These are phyloP conservation scores for Solenopsis invicta DNA, from an alignment of 1,140 invertebrate species.

Conservation along the genomic window DNA sequence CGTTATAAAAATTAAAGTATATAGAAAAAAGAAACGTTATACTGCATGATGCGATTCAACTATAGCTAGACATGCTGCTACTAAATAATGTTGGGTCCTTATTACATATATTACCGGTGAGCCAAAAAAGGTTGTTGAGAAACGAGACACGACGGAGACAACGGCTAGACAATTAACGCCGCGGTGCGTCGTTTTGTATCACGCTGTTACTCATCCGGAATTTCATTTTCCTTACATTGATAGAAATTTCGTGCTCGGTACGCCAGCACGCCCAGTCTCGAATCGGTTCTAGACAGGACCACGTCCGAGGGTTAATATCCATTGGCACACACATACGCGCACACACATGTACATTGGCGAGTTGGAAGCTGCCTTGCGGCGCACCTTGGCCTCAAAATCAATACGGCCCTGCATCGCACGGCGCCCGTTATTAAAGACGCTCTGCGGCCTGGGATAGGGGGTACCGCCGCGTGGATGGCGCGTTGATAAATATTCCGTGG, in stretches of 20 bases:
- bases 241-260: constrained; percentile 30
- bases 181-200: constrained; percentile 1
- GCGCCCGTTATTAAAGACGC: constrained; percentile 74
- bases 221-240: constrained; percentile 50
- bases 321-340: constrained; percentile 55
- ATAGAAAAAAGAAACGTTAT: too few species aligned
- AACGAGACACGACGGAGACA: neutral
- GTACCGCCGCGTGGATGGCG: constrained; percentile 38
- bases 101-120: too few species aligned
- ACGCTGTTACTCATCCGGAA: neutral
- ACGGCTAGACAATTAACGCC: neutral
- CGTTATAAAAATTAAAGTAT: too few species aligned
- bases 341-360: constrained; percentile 11
- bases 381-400: constrained; percentile 72
- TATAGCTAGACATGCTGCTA: too few species aligned
- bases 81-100: too few species aligned
- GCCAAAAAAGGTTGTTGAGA: too few species aligned
- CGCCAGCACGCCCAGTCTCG: constrained; percentile 1
- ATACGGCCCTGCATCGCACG: constrained; percentile 71
- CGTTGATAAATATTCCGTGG: constrained; percentile 75
- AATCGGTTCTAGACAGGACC: constrained; percentile 27
- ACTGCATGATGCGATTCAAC: too few species aligned
- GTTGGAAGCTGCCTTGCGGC: constrained; percentile 64
- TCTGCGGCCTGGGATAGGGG: constrained; percentile 19
- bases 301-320: constrained; percentile 71